Base-by-base conservation (phyloP, 2,888 invertebrate genomes). In the Diploptera punctata region DNA sequence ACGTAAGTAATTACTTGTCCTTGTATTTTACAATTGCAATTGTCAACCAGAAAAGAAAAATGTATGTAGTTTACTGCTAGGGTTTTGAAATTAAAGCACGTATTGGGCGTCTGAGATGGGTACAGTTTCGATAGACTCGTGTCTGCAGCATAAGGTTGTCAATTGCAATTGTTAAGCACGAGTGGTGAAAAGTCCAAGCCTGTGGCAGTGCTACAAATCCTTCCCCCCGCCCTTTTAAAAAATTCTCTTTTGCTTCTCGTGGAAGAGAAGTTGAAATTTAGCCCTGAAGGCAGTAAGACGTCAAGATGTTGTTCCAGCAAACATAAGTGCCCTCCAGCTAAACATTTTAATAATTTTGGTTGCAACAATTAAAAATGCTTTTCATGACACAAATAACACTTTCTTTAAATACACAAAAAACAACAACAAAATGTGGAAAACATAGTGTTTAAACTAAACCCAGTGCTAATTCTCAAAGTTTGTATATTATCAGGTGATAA, bases 261-360 rank as follows among this genome's bases (percentile, higher is more conserved):
- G 57, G 31, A 16, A 24, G 49, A 49, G 24, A 24, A 57, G 52
- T 13, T 29, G 16, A 31, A 57, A 57, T 57, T 33, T 57, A 57
- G 31, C 57, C 57, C 57, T 57, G 57, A 57, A 57, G 29, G 57
- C 57, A 57, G 57, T 57, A 29, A 24, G 54, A n/a, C 16, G 21
- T 54, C 54, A 54, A 21, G 47, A 47, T 47, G 47, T 29, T 5
- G 31, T 57, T 57, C 29, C n/a, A 52, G 57, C 26, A 54, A 4
- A n/a, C n/a, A n/a, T n/a, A 33, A 3, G 13, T 67, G 52, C 68
- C 68, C 68, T 68, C 68, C 68, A 68, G 68, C 68, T 68, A 19
- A 52, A 49, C 29, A 68, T 54, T 24, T 21, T 21, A 18, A 65
- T 9, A 26, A 44, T n/a, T 65, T 65, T 65, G 47, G 65, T 54